Evolutionary conservation across 2,888 invertebrate species (phyloP).

Genomic region (Drosophila pullipes): DNA sequence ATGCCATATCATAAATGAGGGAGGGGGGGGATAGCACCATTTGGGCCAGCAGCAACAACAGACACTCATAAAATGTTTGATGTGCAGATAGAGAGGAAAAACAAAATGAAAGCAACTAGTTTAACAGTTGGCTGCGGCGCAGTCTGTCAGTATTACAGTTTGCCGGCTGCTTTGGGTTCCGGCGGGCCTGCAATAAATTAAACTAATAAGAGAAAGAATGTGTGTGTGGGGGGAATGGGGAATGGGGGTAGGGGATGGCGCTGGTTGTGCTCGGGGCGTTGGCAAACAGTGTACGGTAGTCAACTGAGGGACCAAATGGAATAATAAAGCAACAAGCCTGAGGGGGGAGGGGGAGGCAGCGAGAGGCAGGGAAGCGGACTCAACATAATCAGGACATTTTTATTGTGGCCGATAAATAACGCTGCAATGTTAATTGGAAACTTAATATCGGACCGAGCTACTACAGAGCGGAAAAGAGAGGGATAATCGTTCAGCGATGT

Average conservation of each 20-base stretch:
- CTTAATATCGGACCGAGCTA: slow-evolving; percentile 66
- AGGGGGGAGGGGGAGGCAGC: fast-evolving
- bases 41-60: slow-evolving; percentile 5
- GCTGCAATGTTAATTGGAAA: slow-evolving; percentile 83
- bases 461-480: neutral
- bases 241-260: neutral
- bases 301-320: slow-evolving; percentile 55
- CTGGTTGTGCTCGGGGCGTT: slow-evolving; percentile 6
- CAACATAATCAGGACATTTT: slow-evolving; percentile 80
- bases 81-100: slow-evolving; percentile 52
- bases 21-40: neutral
- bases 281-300: slow-evolving; percentile 36
- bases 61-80: slow-evolving; percentile 60
- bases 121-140: slow-evolving; percentile 11
- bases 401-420: slow-evolving; percentile 82
- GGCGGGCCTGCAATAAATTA: slow-evolving; percentile 61
- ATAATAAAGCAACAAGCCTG: slow-evolving; percentile 40
- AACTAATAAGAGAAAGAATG: slow-evolving; percentile 52
- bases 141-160: slow-evolving; percentile 7
- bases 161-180: slow-evolving; percentile 7
- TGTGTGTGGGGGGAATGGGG: neutral
- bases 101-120: slow-evolving; percentile 2
- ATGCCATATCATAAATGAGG: slow-evolving; percentile 30
- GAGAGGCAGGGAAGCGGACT: neutral
- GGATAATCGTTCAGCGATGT: neutral